Conservation (phyloP, 53 echinoderm and acorn worm genomes). For the Echinometra lucunter region DNA sequence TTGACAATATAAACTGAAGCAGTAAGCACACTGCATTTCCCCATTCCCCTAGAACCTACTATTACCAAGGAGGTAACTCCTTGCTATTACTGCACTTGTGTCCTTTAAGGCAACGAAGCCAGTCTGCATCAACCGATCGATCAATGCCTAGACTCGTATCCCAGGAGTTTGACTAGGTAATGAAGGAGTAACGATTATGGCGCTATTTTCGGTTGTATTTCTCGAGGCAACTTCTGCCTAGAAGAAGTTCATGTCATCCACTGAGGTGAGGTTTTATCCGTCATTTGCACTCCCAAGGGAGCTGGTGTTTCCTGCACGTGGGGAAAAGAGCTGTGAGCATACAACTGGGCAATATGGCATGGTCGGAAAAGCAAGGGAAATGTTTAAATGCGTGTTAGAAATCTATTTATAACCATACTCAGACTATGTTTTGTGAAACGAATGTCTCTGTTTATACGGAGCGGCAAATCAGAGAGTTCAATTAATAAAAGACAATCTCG, state of each 20-base stretch:
- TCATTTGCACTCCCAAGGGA: not conserved
- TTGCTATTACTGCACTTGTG: not conserved
- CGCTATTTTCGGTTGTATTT: conserved; percentile 17
- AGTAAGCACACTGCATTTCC: not conserved
- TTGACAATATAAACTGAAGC: not conserved
- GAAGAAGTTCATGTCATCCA: not conserved
- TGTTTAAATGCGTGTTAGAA: not conserved
- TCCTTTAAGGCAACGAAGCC: not conserved
- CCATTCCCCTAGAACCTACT: not conserved
- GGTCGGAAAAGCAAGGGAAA: not conserved
- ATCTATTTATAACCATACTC: too few species aligned
- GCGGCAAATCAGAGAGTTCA: too few species aligned
- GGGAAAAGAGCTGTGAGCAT: not conserved
- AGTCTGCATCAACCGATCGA: not conserved
- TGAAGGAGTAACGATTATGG: conserved; percentile 8
- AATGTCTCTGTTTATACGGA: not conserved
- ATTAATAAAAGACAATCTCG: too few species aligned
- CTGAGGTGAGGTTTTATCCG: conserved; percentile 34
- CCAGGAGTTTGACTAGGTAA: conserved; percentile 36
- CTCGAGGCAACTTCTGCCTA: not conserved
- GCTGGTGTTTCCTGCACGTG: not conserved
- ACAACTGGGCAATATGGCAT: not conserved
- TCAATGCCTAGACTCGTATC: conserved; percentile 31
- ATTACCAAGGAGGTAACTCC: too few species aligned
- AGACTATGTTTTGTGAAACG: not conserved